Evolutionary conservation across 2,797 vertebrate species (phyloP).

Genomic region (Falco biarmicus): DNA sequence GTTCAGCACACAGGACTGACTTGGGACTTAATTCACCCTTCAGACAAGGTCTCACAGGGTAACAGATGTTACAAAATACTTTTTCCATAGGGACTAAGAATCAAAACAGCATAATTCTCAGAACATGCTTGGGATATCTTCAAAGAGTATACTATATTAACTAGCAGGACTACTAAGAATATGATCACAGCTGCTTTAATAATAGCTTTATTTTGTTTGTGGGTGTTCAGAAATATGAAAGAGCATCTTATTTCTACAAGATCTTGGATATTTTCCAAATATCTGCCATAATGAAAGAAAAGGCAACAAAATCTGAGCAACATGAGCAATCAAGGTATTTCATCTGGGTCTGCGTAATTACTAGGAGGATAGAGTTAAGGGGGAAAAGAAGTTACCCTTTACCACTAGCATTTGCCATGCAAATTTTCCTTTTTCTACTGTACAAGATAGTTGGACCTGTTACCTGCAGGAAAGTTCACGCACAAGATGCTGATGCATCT

Average conservation of each 20-base stretch:
- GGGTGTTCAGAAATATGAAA: neutral
- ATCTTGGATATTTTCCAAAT: neutral
- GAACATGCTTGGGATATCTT: neutral
- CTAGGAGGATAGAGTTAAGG: neutral
- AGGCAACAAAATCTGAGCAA: neutral
- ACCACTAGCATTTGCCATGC: neutral
- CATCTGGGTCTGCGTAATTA: neutral
- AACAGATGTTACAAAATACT: neutral
- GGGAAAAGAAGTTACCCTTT: neutral
- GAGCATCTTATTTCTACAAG: neutral
- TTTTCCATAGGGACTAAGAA: neutral
- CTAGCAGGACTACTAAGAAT: neutral
- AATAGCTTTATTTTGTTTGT: neutral
- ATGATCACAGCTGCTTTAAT: neutral
- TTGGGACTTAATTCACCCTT: neutral
- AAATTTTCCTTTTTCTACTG: neutral
- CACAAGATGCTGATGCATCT: constrained; percentile 3
- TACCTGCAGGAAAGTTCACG: neutral
- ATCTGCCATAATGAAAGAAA: neutral
- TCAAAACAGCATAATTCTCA: neutral
- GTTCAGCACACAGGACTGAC: neutral
- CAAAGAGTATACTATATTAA: neutral
- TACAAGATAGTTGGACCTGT: neutral
- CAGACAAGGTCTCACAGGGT: neutral
- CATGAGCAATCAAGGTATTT: neutral